A percentile compares a stretch with the other conserved stretches of the same genome.
phyloP scores from a whole-genome alignment of 2,797 vertebrate species.

The Neopelma chrysocephalum region DNA sequence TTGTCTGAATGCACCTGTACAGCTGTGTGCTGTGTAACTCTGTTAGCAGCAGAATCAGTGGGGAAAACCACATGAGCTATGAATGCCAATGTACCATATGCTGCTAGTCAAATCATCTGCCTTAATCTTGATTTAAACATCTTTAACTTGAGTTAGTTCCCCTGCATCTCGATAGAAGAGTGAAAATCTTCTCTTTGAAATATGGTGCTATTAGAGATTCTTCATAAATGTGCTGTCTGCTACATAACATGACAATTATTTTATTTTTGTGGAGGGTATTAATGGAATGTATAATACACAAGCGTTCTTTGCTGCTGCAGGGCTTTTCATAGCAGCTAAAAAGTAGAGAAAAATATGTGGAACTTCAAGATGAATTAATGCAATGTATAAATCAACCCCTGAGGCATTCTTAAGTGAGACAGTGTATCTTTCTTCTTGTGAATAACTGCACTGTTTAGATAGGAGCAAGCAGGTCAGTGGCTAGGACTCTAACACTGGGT shows the following conservation, averaged over 20 bases:
- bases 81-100: not conserved
- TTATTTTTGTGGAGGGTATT: not conserved
- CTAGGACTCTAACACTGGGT: not conserved
- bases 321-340: not conserved
- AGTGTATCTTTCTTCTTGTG: conserved; percentile 35
- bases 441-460: conserved; percentile 44
- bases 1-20: not conserved
- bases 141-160: not conserved
- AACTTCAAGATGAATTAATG: conserved; percentile 21
- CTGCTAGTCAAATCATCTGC: not conserved
- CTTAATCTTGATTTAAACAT: not conserved
- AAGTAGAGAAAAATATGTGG: not conserved
- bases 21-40: not conserved
- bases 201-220: rapidly evolving
- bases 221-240: not conserved
- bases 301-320: not conserved
- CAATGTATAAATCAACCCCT: not conserved
- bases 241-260: not conserved
- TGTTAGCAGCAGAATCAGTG: not conserved
- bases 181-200: not conserved
- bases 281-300: not conserved
- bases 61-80: not conserved
- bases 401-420: conserved; percentile 37
- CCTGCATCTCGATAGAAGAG: not conserved
- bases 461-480: conserved; percentile 14